Percentiles rank a stretch among this genome's conserved stretches.
phyloP scores from a whole-genome alignment of 2,113 vertebrate species.

The Calypte anna region DNA sequence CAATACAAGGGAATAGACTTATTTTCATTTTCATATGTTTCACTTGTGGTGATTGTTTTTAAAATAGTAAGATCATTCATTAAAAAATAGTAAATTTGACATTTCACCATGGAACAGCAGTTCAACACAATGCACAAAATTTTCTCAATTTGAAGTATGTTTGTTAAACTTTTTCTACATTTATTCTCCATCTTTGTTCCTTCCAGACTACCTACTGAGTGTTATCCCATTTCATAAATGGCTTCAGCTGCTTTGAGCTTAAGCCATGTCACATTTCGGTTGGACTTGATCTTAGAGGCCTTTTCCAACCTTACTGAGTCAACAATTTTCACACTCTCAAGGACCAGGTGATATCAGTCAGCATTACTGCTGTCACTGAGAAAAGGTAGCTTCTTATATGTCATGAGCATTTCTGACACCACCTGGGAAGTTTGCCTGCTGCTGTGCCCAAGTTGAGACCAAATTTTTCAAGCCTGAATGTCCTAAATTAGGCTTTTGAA shows the following conservation, averaged over 20 bases:
- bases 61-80: background rate
- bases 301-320: no score
- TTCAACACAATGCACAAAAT: background rate
- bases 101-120: background rate
- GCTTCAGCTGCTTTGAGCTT: background rate
- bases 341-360: background rate
- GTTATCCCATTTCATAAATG: background rate
- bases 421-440: background rate
- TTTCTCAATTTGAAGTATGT: background rate
- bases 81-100: background rate
- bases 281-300: no score
- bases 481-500: background rate
- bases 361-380: background rate
- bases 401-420: background rate
- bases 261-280: background rate
- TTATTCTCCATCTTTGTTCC: background rate
- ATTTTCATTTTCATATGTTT: background rate
- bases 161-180: background rate
- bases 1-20: background rate
- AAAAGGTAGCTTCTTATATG: background rate
- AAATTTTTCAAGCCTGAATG: background rate
- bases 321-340: background rate
- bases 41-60: background rate
- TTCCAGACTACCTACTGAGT: background rate
- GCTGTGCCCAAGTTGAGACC: background rate